phyloP scores from a whole-genome alignment of 2,888 invertebrate species.

The Dimorphilus gyrociliatus region DNA sequence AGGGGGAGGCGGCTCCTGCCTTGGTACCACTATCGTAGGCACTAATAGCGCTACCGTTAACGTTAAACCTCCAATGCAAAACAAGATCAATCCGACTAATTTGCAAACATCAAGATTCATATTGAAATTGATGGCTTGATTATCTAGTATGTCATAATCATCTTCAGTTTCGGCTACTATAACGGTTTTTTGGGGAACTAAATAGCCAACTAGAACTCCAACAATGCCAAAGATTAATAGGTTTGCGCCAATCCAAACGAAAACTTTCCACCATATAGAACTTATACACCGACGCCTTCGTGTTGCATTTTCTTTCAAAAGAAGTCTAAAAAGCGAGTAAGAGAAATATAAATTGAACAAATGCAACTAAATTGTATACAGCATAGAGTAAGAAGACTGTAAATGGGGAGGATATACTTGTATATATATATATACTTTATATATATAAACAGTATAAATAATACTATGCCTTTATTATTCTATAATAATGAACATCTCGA shows the following conservation, averaged over 20 bases:
- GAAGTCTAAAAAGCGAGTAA: too few species aligned
- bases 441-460: too few species aligned
- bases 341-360: too few species aligned
- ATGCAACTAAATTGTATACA: too few species aligned
- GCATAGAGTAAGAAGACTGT: too few species aligned
- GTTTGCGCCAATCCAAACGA: conserved; percentile 40
- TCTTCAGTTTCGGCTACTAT: conserved; percentile 32
- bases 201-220: conserved; percentile 40
- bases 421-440: too few species aligned
- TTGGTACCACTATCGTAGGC: too few species aligned
- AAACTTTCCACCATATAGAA: conserved; percentile 38
- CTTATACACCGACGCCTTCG: conserved; percentile 8
- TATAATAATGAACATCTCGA: too few species aligned
- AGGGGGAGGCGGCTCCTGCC: too few species aligned
- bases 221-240: conserved; percentile 39
- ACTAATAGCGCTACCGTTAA: conserved; percentile 39
- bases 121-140: conserved; percentile 38
- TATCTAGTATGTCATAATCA: conserved; percentile 28
- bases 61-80: conserved; percentile 40
- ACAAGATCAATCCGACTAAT: conserved; percentile 39
- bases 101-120: conserved; percentile 40
- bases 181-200: conserved; percentile 37
- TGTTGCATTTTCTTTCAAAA: too few species aligned
- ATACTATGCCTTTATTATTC: too few species aligned
- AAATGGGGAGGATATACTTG: too few species aligned